phyloP scores from a whole-genome alignment of 2,797 vertebrate genomes.

The Melopsittacus undulatus region DNA sequence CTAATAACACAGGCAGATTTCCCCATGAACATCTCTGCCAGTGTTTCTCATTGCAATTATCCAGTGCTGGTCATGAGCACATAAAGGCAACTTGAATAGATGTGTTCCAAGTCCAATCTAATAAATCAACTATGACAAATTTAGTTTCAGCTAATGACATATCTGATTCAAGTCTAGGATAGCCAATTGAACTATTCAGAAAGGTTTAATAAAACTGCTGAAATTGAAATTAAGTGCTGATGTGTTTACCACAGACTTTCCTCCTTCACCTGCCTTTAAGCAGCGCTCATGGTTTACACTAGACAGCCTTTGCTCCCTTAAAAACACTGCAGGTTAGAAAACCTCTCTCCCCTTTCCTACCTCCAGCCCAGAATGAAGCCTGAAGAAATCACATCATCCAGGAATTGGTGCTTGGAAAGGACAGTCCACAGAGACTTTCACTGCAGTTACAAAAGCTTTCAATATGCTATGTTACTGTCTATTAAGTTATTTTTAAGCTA shows the following conservation, averaged over 20 bases:
- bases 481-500: background rate
- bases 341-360: background rate
- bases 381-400: background rate
- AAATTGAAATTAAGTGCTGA: background rate
- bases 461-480: background rate
- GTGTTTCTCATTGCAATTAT: background rate
- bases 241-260: background rate
- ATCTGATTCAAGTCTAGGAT: background rate
- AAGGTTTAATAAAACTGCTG: background rate
- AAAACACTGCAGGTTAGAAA: background rate
- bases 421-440: background rate
- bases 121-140: background rate
- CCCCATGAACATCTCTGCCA: background rate
- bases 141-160: background rate
- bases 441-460: background rate
- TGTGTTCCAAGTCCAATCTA: background rate
- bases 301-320: background rate
- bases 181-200: background rate
- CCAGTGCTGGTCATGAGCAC: rapidly evolving
- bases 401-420: background rate
- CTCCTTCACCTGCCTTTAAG: background rate
- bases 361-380: background rate
- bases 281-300: rapidly evolving
- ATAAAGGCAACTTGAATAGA: background rate
- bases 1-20: background rate